Conservation (phyloP, 2,113 vertebrate species). For the Machaerirhynchus nigripectus region DNA sequence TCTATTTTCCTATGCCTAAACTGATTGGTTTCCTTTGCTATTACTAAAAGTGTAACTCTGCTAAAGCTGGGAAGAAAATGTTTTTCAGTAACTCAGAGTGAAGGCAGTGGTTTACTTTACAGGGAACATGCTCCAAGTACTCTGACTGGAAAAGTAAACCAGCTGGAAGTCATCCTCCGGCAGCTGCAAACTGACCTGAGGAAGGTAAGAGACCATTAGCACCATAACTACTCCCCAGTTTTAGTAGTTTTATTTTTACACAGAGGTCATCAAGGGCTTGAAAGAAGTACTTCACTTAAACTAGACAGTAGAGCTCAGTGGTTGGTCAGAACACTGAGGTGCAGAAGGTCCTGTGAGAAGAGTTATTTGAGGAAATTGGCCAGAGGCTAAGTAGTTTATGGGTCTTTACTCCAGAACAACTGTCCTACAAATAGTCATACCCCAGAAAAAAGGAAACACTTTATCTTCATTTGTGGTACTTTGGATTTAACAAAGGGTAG, state of each 20-base stretch:
- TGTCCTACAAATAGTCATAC: neutral
- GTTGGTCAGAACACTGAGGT: neutral
- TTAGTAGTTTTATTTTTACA: neutral
- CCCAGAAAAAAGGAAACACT: neutral
- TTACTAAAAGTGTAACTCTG: neutral
- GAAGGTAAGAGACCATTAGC: conserved; percentile 74
- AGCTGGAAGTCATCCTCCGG: conserved; percentile 91
- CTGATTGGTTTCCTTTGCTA: neutral
- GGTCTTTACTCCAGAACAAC: neutral
- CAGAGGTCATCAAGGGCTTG: neutral
- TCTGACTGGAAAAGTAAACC: conserved; percentile 96
- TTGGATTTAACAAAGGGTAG: neutral
- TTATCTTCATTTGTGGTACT: neutral
- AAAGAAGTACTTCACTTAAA: neutral
- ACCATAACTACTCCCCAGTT: neutral
- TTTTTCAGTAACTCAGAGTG: neutral
- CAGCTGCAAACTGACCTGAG: conserved; percentile 93
- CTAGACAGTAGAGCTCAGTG: neutral
- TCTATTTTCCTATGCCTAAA: neutral
- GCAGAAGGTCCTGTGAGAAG: neutral
- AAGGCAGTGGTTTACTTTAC: conserved; percentile 21
- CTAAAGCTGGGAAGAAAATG: neutral
- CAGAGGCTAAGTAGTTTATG: neutral
- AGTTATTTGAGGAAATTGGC: neutral
- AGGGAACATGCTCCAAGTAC: conserved; percentile 82